Evolutionary conservation across 2,888 invertebrate species (phyloP), one percentile per base, ranked within the genome.

Genomic region (Hoplodrina ambigua): DNA sequence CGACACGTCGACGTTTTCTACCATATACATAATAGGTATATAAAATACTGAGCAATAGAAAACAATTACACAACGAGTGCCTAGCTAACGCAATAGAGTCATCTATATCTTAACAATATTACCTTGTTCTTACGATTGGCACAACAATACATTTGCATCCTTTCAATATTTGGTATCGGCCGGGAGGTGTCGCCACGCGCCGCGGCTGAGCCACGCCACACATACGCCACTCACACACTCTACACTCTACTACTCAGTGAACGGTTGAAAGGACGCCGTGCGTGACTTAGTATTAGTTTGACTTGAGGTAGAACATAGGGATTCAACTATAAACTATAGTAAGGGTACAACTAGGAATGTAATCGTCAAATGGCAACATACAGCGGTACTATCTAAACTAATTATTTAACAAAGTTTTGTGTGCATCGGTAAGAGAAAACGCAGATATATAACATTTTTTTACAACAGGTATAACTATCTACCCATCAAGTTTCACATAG

Each of bases 11-110:
- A 85, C 80, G 58, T 90, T 90, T 89, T 91, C 93, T 90, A 91
- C 89, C 75, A 89, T 85, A 80, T 74, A 84, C 72, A 76, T 81
- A 76, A 77, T 91, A 46, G 46, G 46, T 46, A 89, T 92, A 94
- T 94, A 94, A 94, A 95, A 95, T 95, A 95, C 94, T 95, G 95
- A 95, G 95, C 94, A 95, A 95, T 95, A 94, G 89, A 94, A 94
- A 95, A 95, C 94, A 94, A 92, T 93, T 91, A 92, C 88, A 92
- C 92, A 92, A 91, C 92, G 90, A 91, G 89, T 91, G 91, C 88
- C 90, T 91, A 93, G 90, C 92, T 93, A 94, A 94, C 93, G 89
- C 90, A 90, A 92, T 92, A 93, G 89, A 92, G 90, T 92, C 90
- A 92, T 93, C 91, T 93, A 92, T 91, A 92, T 90, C 93, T 94